These are phyloP conservation scores for Ptyas mucosa DNA, from an alignment of 2,113 vertebrate species.

Conservation along the genomic window DNA sequence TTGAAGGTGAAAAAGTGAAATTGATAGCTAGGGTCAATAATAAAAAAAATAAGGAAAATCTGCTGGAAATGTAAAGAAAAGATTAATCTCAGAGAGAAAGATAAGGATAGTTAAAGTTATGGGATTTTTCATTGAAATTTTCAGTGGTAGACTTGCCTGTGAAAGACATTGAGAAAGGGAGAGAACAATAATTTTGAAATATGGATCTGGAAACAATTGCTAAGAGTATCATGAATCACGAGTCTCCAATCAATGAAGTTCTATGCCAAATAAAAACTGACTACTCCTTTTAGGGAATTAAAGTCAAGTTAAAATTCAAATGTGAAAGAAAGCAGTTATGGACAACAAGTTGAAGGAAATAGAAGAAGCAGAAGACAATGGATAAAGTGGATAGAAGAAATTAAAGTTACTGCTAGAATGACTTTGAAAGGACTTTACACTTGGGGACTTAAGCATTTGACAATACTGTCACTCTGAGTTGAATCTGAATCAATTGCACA, in stretches of 20 bases:
- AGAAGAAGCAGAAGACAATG: background rate
- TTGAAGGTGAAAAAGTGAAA: background rate
- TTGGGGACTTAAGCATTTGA: background rate
- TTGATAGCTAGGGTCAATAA: background rate
- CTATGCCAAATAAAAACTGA: background rate
- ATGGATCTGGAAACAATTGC: background rate
- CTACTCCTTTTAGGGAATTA: background rate
- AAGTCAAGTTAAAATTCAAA: background rate
- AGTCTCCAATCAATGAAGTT: background rate
- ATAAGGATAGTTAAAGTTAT: background rate
- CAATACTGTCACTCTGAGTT: background rate
- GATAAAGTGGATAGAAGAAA: background rate
- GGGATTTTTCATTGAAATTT: background rate
- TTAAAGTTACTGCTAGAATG: background rate
- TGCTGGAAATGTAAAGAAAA: background rate
- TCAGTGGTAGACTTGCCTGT: background rate
- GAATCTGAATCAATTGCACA: background rate
- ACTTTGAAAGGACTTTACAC: background rate
- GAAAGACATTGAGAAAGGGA: background rate
- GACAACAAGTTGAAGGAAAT: background rate
- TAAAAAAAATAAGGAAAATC: background rate
- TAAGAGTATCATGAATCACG: background rate
- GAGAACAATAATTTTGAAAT: background rate
- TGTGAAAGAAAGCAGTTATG: background rate
- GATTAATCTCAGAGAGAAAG: background rate